Percentiles rank a stretch among this genome's conserved stretches.
These are phyloP conservation scores for Microcebus ravelobensis DNA, from an alignment of 2,113 vertebrate species.

Conservation along the genomic window DNA sequence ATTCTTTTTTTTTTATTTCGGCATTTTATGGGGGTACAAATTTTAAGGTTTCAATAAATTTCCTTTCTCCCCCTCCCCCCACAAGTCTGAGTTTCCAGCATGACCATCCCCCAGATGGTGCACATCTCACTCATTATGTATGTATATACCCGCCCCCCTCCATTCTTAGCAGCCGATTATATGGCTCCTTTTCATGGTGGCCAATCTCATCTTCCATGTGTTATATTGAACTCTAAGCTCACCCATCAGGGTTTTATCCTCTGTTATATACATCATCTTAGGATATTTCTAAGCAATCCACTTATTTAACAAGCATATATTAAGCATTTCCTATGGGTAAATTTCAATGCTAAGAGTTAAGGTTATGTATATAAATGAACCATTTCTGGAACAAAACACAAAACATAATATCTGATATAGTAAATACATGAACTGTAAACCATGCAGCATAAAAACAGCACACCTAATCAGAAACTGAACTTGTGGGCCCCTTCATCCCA, in stretches of 20 bases:
- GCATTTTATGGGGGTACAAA: too few species aligned
- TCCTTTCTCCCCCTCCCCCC: too few species aligned
- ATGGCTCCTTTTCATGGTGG: neutral
- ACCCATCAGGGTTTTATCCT: neutral
- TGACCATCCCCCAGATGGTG: too few species aligned
- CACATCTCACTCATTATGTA: too few species aligned
- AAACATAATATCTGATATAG: neutral
- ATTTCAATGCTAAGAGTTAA: neutral
- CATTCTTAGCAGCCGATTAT: neutral
- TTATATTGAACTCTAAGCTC: neutral
- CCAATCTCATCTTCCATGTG: neutral
- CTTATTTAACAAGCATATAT: neutral
- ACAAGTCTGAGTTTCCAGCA: too few species aligned
- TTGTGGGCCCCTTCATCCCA: neutral
- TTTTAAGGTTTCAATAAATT: too few species aligned
- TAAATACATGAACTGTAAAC: neutral
- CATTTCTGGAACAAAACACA: neutral
- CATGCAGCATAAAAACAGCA: neutral
- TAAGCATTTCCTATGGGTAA: neutral
- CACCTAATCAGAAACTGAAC: constrained; percentile 4
- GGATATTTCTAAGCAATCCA: neutral
- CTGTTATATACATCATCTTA: neutral
- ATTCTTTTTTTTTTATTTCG: neutral
- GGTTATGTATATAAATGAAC: neutral
- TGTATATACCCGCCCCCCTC: too few species aligned